Base-by-base conservation (phyloP, 2,797 vertebrate genomes). In the Propithecus perrieri region DNA sequence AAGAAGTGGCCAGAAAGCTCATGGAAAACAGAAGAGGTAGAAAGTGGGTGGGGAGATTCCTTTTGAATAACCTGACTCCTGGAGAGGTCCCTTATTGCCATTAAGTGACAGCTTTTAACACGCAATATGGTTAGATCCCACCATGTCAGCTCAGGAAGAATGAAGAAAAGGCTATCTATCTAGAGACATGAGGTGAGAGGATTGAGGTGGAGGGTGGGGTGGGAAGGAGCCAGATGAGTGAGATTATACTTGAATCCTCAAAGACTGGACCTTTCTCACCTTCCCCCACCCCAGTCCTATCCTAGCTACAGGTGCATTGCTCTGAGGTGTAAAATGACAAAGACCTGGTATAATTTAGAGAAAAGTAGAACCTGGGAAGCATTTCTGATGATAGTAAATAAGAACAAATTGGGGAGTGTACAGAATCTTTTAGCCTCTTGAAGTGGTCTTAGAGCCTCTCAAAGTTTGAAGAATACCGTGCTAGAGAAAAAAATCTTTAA, bases 291-390 rank as follows among this genome's bases (percentile, higher is more conserved):
- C 13, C 33, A 78, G 20, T 55, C 33, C n/a, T 24, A 86, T 78
- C 8, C 43, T n/a, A 79, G 38, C 5, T 35, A 89, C 7, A 12
- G 57, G 13, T 50, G 26, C 26, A 61, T 12, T 95, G 57, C 26
- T 89, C 24, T 83, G 59, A 91, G n/a, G 30, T 74, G 10, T 20
- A 84, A 95, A 97, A 89, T 96, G 83, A 85, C 35, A 94, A 95
- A 83, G 24, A 96, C 55, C 5, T 63, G 22, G 63, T 84, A 94
- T 84, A 94, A 89, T 91, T 55, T 90, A 96, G n/a, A 92, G 83
- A 83, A 93, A 96, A 96, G 55, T 14, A 93, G 71, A 86, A 30
- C 33, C n/a, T 76, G 2, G 14, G 69, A 74, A 95, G 48, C 63
- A 85, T 81, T 84, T 94, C 71, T 94, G 57, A 87, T 63, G 41